Conservation (phyloP, 2,888 invertebrate species). For the Oxystoma pomonae region DNA sequence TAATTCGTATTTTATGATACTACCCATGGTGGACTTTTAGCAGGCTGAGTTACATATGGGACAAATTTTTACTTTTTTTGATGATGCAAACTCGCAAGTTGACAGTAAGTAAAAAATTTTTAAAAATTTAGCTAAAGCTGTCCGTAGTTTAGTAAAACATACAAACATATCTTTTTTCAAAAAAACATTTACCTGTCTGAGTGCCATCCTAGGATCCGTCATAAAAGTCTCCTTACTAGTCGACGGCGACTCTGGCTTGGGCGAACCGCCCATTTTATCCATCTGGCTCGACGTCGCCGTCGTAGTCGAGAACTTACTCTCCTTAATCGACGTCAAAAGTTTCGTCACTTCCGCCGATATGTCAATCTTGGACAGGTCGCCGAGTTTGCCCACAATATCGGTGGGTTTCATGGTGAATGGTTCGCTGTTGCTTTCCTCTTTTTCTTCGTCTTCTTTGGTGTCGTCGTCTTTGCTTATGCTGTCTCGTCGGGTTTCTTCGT, state of each 20-base stretch:
- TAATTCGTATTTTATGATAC: too few relatives aligned
- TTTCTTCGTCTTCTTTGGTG: slow-evolving; percentile 5
- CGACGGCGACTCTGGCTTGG: slow-evolving; percentile 3
- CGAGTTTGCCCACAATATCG: slow-evolving; percentile 59
- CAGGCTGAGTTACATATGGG: too few relatives aligned
- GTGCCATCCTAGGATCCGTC: slow-evolving; percentile 24
- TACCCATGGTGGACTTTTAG: too few relatives aligned
- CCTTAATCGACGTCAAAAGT: slow-evolving; percentile 56
- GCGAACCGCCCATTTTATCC: slow-evolving; percentile 8
- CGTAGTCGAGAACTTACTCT: slow-evolving; percentile 14
- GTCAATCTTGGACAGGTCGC: slow-evolving; percentile 69
- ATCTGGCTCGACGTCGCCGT: not conserved
- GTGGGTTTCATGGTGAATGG: slow-evolving; percentile 46
- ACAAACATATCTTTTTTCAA: too few relatives aligned
- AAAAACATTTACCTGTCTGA: slow-evolving; percentile 27
- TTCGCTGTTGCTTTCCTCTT: not conserved
- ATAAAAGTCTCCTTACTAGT: not conserved
- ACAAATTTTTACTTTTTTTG: too few relatives aligned
- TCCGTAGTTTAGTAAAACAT: too few relatives aligned
- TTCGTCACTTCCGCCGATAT: slow-evolving; percentile 71
- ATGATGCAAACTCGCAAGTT: too few relatives aligned
- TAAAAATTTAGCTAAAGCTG: too few relatives aligned
- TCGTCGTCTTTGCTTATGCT: slow-evolving; percentile 9
- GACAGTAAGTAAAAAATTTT: too few relatives aligned
- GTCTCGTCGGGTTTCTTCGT: slow-evolving; percentile 31